Evolutionary conservation across 2,113 vertebrate genomes (phyloP), one percentile per base, ranked within the genome.

Genomic region (Panthera uncia): DNA sequence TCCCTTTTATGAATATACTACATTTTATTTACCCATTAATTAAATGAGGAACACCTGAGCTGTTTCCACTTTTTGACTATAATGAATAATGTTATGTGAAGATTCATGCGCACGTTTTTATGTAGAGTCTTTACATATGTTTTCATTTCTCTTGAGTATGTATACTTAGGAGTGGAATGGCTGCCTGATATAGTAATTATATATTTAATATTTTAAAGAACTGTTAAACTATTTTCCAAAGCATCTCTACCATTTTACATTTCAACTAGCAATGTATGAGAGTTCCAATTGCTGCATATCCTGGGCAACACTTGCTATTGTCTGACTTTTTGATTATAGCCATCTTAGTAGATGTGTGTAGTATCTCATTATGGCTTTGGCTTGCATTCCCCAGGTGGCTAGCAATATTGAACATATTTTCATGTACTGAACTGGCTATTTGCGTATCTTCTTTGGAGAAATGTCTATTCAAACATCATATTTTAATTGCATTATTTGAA

Each of bases 361-460:
- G 31, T 61, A n/a, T 63, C n/a, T 61, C 21, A 52, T 8, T 65
- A 31, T 16, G 29, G 23, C 48, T 96, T 89, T 91, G 80, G 63
- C 85, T 91, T 85, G 16, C 27, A 71, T 85, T 94, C 71, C 3
- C 41, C 55, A 68, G 27, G 21, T 55, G 29, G 36, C 33, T 91
- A 69, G 61, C 4, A 7, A 71, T 61, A 38, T 31, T 25, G 15
- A 76, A 48, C n/a, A 61, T 81, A 38, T 87, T 90, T 81, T 79
- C 12, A 23, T 74, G 29, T 65, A n/a, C 71, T 41, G 81, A 81
- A 90, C 18, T 95, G 21, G 8, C 25, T n/a, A 93, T 69, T 89
- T 89, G 19, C 68, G 5, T 81, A 81, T 61, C 57, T 86, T 93
- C 48, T 80, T 97, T 95, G 80, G 41, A 82, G 50, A 91, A 82